Percentiles rank a stretch among this genome's conserved stretches.
phyloP scores from a whole-genome alignment of 1,140 invertebrate genomes.

The Sycophila sp. region DNA sequence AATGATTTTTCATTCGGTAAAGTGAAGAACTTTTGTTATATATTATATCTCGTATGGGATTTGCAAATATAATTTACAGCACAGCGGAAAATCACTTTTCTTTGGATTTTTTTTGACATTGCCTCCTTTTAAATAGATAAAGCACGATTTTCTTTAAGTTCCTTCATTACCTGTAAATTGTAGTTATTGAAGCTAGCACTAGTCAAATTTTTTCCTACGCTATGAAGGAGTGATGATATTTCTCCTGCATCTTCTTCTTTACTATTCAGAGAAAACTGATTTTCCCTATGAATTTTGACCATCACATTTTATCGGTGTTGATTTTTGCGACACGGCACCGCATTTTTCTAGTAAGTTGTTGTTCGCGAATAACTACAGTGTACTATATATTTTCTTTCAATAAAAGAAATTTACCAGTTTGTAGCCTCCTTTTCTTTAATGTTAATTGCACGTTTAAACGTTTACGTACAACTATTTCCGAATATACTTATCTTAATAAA shows the following conservation, averaged over 20 bases:
- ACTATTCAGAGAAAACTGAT: conserved; percentile 29
- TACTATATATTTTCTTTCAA: conserved; percentile 63
- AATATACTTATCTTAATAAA: too few species aligned
- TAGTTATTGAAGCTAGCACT: conserved; percentile 25
- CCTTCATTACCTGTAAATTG: conserved; percentile 26
- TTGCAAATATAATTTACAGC: conserved; percentile 24
- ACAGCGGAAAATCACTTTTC: conserved; percentile 33
- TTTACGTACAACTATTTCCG: too few species aligned
- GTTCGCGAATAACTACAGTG: conserved; percentile 52
- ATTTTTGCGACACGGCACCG: conserved; percentile 35
- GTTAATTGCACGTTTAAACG: conserved; percentile 22
- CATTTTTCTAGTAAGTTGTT: conserved; percentile 47
- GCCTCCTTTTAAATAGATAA: not conserved
- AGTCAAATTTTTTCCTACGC: conserved; percentile 30
- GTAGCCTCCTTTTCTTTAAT: conserved; percentile 45
- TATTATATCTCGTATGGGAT: conserved; percentile 5
- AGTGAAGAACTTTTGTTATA: conserved; percentile 9
- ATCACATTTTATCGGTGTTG: conserved; percentile 45
- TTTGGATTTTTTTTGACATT: not conserved
- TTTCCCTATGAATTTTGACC: conserved; percentile 37
- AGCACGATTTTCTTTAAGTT: conserved; percentile 4
- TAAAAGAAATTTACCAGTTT: conserved; percentile 60
- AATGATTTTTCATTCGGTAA: conserved; percentile 5
- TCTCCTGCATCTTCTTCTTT: conserved; percentile 36
- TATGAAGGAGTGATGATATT: conserved; percentile 25